Percentiles rank a stretch among this genome's conserved stretches.
These are phyloP conservation scores for Agriotes lineatus DNA, from an alignment of 2,888 invertebrate species.

Conservation along the genomic window DNA sequence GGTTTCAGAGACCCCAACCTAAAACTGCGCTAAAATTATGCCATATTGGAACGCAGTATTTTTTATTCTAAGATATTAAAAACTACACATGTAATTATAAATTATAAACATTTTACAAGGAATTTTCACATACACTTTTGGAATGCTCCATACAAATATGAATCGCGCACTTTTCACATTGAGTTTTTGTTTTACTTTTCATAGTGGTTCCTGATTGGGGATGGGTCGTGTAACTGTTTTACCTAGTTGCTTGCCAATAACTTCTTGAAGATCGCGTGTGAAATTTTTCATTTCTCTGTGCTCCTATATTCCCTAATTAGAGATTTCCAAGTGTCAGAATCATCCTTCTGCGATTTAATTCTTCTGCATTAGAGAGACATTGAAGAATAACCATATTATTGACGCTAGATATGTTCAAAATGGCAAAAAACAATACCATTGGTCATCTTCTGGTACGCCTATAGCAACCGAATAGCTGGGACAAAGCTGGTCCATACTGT, in stretches of 20 bases:
- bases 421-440: neutral
- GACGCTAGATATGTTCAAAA: neutral
- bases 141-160: neutral
- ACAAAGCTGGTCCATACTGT: neutral
- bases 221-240: neutral
- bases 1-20: neutral
- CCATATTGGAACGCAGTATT: neutral
- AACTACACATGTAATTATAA: neutral
- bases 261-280: neutral
- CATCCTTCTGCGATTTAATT: conserved; percentile 1
- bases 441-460: neutral
- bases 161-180: neutral
- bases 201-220: neutral
- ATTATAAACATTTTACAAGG: neutral
- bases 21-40: neutral
- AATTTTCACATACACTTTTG: neutral
- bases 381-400: no score
- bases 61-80: neutral
- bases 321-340: neutral
- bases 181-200: no score
- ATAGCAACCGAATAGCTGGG: neutral
- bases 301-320: conserved; percentile 1
- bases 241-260: neutral
- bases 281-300: neutral
- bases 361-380: conserved; percentile 1